Conservation (phyloP, 2,888 invertebrate species). For the Andricus curvator region DNA sequence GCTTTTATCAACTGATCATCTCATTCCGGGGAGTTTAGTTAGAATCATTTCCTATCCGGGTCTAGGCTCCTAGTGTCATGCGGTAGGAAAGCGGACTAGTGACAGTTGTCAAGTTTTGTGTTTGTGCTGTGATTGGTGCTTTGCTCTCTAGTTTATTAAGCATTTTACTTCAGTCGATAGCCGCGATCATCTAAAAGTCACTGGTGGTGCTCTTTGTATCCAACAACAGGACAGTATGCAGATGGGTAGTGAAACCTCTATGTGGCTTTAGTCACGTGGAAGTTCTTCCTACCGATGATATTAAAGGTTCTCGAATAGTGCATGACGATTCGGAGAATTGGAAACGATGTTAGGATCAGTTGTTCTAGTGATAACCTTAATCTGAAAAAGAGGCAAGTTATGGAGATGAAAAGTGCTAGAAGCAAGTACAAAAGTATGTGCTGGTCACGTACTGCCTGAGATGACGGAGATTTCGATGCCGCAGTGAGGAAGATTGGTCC, state of each 20-base stretch:
- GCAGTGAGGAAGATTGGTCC: constrained; percentile 17
- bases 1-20: background rate
- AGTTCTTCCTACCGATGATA: background rate
- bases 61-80: background rate
- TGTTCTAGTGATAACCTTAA: background rate
- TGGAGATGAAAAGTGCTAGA: constrained; percentile 61
- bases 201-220: too few relatives aligned
- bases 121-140: background rate
- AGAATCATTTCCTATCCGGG: background rate
- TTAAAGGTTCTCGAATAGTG: background rate
- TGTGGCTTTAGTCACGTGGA: constrained; percentile 1
- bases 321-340: background rate
- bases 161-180: background rate
- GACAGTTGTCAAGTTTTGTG: background rate
- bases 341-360: background rate
- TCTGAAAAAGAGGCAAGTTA: background rate
- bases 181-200: background rate
- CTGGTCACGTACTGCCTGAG: constrained; percentile 28
- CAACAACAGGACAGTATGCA: background rate
- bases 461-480: constrained; percentile 42
- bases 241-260: background rate
- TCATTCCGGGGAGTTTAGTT: background rate
- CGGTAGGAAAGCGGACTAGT: background rate
- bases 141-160: background rate
- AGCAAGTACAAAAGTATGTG: constrained; percentile 63